A percentile compares a stretch with the other conserved stretches of the same genome.
phyloP scores from a whole-genome alignment of 2,888 invertebrate species.

The Serripes groenlandicus region DNA sequence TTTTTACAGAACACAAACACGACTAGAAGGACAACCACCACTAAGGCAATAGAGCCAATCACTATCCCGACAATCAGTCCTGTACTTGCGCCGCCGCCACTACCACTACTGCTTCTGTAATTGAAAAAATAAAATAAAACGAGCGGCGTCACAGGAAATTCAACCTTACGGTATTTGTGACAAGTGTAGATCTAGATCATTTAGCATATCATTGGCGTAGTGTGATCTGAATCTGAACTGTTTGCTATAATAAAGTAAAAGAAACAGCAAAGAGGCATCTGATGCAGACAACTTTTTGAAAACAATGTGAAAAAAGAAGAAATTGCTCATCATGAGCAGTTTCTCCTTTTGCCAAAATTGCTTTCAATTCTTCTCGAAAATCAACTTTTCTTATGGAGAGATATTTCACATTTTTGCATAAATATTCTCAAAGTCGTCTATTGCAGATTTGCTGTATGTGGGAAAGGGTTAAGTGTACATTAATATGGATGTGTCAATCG shows the following conservation, averaged over 20 bases:
- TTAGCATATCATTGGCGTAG: neutral
- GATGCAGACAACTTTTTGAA: neutral
- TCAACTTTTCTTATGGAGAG: too few species aligned
- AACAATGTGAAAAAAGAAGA: too few species aligned
- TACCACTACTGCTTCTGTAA: neutral
- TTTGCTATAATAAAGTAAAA: neutral
- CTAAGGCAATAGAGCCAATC: neutral
- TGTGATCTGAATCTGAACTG: neutral
- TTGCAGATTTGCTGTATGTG: too few species aligned
- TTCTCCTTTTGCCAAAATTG: too few species aligned
- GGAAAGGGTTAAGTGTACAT: too few species aligned
- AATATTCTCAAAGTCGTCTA: too few species aligned
- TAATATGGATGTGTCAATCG: too few species aligned
- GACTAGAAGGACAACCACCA: neutral
- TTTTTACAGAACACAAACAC: neutral
- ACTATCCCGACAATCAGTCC: slow-evolving; percentile 16
- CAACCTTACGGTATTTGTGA: neutral
- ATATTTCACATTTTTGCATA: too few species aligned
- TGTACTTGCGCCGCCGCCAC: neutral
- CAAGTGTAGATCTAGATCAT: neutral
- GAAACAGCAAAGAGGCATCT: neutral
- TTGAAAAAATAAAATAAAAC: neutral
- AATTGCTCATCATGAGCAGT: too few species aligned
- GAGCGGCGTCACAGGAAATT: too few species aligned
- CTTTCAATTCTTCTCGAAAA: too few species aligned